These are phyloP conservation scores for Mobula hypostoma DNA, from an alignment of 2,113 vertebrate species.

Conservation along the genomic window DNA sequence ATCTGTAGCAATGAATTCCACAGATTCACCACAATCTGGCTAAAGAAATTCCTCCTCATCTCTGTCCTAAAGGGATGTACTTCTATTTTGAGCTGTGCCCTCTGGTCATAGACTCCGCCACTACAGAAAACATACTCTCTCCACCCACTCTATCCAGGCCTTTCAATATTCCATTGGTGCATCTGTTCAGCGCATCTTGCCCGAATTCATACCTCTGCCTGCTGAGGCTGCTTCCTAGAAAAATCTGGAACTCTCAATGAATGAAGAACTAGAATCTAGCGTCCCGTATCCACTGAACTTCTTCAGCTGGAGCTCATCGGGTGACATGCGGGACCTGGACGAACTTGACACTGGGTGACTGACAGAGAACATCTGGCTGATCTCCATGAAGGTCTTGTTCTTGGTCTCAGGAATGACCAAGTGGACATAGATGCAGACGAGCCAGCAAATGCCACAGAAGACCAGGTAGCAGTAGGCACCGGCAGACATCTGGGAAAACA, in stretches of 20 bases:
- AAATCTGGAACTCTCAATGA: slow-evolving; percentile 38
- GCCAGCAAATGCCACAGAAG: slow-evolving; percentile 67
- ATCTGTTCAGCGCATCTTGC: not conserved
- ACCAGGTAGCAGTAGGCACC: slow-evolving; percentile 79
- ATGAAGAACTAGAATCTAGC: slow-evolving; percentile 53
- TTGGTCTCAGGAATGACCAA: slow-evolving; percentile 76
- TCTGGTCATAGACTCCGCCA: too few species aligned
- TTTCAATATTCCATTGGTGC: too few species aligned
- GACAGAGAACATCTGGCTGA: slow-evolving; percentile 67
- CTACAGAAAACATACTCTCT: too few species aligned
- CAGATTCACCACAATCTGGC: too few species aligned
- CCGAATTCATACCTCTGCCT: not conserved
- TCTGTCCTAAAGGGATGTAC: too few species aligned
- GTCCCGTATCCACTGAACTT: slow-evolving; percentile 63
- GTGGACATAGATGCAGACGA: slow-evolving; percentile 65
- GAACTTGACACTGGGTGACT: slow-evolving; percentile 40
- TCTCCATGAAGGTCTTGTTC: slow-evolving; percentile 84
- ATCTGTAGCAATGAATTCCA: too few species aligned
- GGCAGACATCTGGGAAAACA: slow-evolving; percentile 55
- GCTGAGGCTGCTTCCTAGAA: not conserved
- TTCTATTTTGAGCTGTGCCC: too few species aligned
- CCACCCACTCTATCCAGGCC: too few species aligned
- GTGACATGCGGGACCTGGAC: slow-evolving; percentile 29
- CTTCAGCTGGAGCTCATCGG: slow-evolving; percentile 50
- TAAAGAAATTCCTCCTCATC: too few species aligned